phyloP scores from a whole-genome alignment of 2,113 vertebrate species.

The Australoheros scitulus region DNA sequence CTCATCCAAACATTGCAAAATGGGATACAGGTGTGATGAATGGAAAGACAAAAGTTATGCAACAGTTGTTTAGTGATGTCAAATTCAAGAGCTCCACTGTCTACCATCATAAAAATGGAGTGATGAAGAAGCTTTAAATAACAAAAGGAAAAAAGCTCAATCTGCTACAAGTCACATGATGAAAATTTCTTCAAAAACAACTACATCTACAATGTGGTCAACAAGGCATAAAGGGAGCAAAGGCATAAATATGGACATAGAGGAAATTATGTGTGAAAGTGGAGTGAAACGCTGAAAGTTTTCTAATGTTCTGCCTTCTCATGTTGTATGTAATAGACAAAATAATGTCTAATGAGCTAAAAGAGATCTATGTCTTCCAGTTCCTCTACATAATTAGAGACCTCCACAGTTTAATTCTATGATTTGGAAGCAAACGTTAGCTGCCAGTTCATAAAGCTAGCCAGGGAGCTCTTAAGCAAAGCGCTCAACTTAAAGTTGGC shows the following conservation, averaged over 20 bases:
- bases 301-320: slow-evolving; percentile 37
- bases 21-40: neutral
- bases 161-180: neutral
- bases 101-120: neutral
- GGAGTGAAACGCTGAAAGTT: neutral
- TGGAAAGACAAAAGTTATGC: slow-evolving; percentile 1
- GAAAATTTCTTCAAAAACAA: neutral
- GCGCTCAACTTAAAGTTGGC: neutral
- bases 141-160: neutral
- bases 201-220: neutral
- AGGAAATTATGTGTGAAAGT: slow-evolving; percentile 6
- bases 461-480: neutral
- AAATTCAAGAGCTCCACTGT: neutral
- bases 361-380: slow-evolving; percentile 29
- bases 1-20: neutral
- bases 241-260: neutral
- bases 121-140: neutral
- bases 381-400: neutral
- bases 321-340: slow-evolving; percentile 13
- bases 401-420: neutral
- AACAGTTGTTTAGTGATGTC: slow-evolving; percentile 15
- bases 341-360: slow-evolving; percentile 31
- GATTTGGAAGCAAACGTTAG: neutral
- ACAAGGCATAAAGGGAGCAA: neutral
- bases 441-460: neutral